Conservation (phyloP, 2,113 vertebrate genomes). For the Chloroceryle aenea region DNA sequence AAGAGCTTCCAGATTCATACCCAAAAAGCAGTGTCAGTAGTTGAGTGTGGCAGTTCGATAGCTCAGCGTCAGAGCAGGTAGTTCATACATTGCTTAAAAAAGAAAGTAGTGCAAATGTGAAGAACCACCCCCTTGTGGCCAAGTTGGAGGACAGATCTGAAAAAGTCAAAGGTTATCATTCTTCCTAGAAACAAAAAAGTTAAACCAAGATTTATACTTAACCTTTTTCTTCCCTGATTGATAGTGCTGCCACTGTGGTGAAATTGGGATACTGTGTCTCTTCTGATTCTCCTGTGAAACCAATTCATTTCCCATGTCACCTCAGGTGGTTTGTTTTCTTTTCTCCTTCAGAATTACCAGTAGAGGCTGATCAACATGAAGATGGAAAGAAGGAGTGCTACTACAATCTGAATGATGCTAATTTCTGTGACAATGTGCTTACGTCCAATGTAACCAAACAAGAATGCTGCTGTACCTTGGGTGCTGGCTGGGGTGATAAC, state of each 20-base stretch:
- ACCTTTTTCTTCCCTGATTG: background rate
- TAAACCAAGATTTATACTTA: background rate
- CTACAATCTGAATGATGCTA: conserved; percentile 90
- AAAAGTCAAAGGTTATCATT: background rate
- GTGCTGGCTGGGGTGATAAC: conserved; percentile 97
- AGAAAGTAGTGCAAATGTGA: background rate
- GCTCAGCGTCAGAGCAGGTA: background rate
- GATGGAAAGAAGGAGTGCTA: conserved; percentile 96
- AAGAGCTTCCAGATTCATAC: background rate
- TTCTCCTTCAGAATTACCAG: conserved; percentile 31
- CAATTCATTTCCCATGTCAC: background rate
- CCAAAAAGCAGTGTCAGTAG: background rate
- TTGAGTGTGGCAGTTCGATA: background rate
- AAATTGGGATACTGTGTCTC: background rate
- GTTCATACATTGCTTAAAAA: background rate
- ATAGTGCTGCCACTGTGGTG: background rate
- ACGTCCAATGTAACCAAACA: conserved; percentile 91
- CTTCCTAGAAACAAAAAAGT: background rate
- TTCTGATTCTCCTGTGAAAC: background rate
- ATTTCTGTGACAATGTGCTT: conserved; percentile 95
- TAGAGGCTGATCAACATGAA: conserved; percentile 52
- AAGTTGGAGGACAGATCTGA: background rate
- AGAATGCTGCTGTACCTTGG: conserved; percentile 97
- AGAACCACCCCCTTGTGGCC: background rate
- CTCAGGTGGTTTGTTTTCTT: background rate